Base-by-base conservation (phyloP, 1,140 invertebrate species). In the Akabosia matsudoensis region DNA sequence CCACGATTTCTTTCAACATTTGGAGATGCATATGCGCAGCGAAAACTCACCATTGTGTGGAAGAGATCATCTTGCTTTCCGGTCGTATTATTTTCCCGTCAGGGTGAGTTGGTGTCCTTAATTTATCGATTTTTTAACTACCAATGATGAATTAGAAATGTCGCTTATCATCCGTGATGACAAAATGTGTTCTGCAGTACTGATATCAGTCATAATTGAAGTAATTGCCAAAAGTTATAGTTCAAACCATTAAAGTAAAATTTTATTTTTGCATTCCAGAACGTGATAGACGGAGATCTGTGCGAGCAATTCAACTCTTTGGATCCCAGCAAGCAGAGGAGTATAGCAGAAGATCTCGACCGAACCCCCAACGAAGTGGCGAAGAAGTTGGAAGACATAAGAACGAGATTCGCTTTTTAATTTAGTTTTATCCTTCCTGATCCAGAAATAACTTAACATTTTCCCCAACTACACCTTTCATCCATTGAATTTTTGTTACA, bases 1-100 rank as follows among this genome's bases (percentile, higher is more conserved):
- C 85, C 96, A 97, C 82, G 97, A 99, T 83, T 99, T 99, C 83
- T 99, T 99, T 86, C 97, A 99, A 85, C 95, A 99, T 87, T 86
- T 99, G 72, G 98, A 99, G 85, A 99, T 99, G 97, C 97, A 99
- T 84, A 97, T 99, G 96, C 87, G 98, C 54, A 95, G 94, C 70
- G 97, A 99, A 85, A 94, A 98, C 85, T 90, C 95, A 0, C 97
- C 97, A 0, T 85, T 99, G 0, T 98, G 96, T 87, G 98, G 98
- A 0, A 87, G 97, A 26, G 97, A 99, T 87, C 98, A 99, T 86
- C 87, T 99, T 0, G 96, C 96, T 0, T 99, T 94, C 85, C 88
- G 97, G 77, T 98, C 96, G 30, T 98, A 97, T 82, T 99, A 99
- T 86, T 99, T 95, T 84, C 97, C 98, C 4, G 94, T 99, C 0